Evolutionary conservation across 2,888 invertebrate genomes (phyloP).

Genomic region (Macrophya alboannulata): DNA sequence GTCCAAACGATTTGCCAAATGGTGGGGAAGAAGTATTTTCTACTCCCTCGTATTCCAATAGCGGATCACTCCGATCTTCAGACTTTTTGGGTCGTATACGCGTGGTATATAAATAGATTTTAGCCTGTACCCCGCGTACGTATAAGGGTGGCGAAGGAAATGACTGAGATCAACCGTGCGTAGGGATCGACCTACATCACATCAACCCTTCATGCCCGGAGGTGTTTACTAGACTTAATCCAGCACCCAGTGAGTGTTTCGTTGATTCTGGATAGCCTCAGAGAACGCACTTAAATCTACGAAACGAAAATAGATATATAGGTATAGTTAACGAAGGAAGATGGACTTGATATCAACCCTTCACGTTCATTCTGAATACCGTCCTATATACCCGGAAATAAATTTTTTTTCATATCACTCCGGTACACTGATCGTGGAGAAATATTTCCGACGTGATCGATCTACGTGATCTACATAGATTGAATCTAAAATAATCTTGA

Average conservation of each 20-base stretch:
- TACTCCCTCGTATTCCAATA: neutral
- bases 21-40: neutral
- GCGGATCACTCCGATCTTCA: neutral
- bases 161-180: slow-evolving; percentile 26
- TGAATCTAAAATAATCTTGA: too few relatives aligned
- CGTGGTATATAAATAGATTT: slow-evolving; percentile 9
- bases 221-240: slow-evolving; percentile 53
- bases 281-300: slow-evolving; percentile 22
- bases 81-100: neutral
- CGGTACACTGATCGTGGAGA: too few relatives aligned
- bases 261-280: slow-evolving; percentile 36
- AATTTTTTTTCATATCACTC: too few relatives aligned
- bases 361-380: neutral
- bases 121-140: neutral
- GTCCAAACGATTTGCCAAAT: neutral
- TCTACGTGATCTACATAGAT: too few relatives aligned
- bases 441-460: too few relatives aligned
- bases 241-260: slow-evolving; percentile 34
- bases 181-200: slow-evolving; percentile 43
- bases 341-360: neutral
- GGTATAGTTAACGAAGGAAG: neutral
- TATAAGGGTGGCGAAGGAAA: neutral
- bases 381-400: neutral
- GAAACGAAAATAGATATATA: slow-evolving; percentile 37
- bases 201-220: slow-evolving; percentile 28